Percentiles rank a stretch among this genome's conserved stretches.
These are phyloP conservation scores for Orestias chungarensis DNA, from an alignment of 2,797 vertebrate genomes.

Conservation along the genomic window DNA sequence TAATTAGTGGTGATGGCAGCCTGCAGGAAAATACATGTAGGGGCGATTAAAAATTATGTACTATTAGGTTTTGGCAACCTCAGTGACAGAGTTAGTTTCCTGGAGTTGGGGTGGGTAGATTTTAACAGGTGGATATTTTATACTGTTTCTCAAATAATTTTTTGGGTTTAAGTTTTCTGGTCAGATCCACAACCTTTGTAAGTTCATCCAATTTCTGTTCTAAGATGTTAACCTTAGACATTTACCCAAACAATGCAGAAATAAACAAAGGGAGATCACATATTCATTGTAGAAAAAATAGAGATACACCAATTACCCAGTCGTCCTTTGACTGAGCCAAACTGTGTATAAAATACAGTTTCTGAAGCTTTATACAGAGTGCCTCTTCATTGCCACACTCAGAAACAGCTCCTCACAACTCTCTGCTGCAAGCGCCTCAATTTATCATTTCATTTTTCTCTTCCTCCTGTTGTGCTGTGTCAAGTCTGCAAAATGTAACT, in stretches of 20 bases:
- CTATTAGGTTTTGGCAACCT: slow-evolving; percentile 63
- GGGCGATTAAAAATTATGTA: slow-evolving; percentile 72
- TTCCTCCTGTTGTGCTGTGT: background rate
- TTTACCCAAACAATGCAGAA: background rate
- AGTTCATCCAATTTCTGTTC: background rate
- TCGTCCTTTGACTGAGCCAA: background rate
- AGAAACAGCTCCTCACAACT: background rate
- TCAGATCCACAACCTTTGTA: background rate
- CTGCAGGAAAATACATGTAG: slow-evolving; percentile 67
- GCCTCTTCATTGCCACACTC: background rate
- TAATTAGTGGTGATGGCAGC: slow-evolving; percentile 73
- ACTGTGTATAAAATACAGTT: too few relatives aligned
- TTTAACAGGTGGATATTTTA: background rate
- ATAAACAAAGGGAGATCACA: too few relatives aligned
- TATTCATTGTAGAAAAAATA: too few relatives aligned
- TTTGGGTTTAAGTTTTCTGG: background rate
- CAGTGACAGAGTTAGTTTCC: slow-evolving; percentile 61
- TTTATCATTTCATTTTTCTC: background rate
- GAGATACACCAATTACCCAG: background rate
- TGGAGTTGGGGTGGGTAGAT: slow-evolving; percentile 42
- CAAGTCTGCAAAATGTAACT: too few relatives aligned
- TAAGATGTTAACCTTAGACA: background rate
- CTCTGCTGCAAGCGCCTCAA: background rate
- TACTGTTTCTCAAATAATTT: background rate
- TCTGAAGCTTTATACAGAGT: background rate